phyloP scores from a whole-genome alignment of 2,888 invertebrate species.

The Mythimna lalbum region DNA sequence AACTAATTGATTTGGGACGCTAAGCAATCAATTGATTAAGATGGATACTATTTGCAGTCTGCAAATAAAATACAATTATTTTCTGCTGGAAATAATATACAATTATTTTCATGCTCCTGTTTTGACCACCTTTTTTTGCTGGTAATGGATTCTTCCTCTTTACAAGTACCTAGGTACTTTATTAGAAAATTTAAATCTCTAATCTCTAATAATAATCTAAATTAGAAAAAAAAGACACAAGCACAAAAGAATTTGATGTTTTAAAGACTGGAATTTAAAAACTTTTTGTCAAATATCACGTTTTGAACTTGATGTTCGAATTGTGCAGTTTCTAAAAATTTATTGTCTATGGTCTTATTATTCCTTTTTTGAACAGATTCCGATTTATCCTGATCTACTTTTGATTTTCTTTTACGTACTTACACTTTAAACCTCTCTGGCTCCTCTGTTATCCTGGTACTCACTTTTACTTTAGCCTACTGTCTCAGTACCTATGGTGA shows the following conservation, averaged over 20 bases:
- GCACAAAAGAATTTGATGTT: no score
- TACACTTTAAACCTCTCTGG: not conserved
- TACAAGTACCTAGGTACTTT: no score
- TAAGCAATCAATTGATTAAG: conserved; percentile 58
- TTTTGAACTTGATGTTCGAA: no score
- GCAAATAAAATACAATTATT: conserved; percentile 1
- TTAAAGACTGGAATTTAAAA: no score
- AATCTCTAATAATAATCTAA: no score
- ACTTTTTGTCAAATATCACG: no score
- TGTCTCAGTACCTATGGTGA: not conserved
- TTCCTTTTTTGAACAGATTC: no score
- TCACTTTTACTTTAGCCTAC: not conserved
- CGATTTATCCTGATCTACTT: no score
- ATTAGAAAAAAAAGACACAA: no score
- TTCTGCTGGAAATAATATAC: conserved; percentile 1
- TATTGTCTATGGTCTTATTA: no score
- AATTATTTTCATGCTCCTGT: not conserved
- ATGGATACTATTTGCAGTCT: conserved; percentile 20
- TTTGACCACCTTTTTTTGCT: not conserved
- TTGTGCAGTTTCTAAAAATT: no score
- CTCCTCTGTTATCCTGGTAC: conserved; percentile 6
- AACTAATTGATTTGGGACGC: conserved; percentile 48
- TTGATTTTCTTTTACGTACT: not conserved
- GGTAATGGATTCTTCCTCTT: not conserved
- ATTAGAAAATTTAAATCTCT: no score